phyloP scores from a whole-genome alignment of 2,113 vertebrate genomes.

The Sapajus apella region DNA sequence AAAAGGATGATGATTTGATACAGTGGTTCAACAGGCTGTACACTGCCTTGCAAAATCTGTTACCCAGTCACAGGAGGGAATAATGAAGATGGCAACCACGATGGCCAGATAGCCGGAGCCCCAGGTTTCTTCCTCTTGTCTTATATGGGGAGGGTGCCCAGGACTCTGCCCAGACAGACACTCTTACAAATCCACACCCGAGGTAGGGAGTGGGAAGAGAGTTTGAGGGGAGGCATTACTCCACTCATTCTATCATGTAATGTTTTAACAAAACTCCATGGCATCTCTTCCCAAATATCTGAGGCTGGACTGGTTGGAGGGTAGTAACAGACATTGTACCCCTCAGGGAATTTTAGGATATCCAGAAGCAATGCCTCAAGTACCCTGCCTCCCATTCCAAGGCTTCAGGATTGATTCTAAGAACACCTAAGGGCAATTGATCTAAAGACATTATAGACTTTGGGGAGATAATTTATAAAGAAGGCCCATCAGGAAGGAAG shows the following conservation, averaged over 20 bases:
- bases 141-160: not conserved
- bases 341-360: not conserved
- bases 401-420: not conserved
- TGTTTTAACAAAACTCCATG: not conserved
- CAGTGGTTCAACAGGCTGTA: not conserved
- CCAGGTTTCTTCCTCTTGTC: not conserved
- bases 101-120: no score
- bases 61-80: not conserved
- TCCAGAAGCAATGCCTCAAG: not conserved
- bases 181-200: not conserved
- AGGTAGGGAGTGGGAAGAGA: fast-evolving
- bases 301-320: not conserved
- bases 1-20: not conserved
- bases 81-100: not conserved
- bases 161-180: not conserved
- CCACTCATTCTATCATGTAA: not conserved
- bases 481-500: not conserved
- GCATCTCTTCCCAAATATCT: not conserved
- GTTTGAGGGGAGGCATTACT: not conserved
- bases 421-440: not conserved
- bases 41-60: not conserved
- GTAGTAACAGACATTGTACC: fast-evolving
- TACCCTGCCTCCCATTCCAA: not conserved
- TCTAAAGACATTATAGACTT: not conserved
- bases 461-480: not conserved